phyloP scores from a whole-genome alignment of 2,113 vertebrate species.

The Lota lota region DNA sequence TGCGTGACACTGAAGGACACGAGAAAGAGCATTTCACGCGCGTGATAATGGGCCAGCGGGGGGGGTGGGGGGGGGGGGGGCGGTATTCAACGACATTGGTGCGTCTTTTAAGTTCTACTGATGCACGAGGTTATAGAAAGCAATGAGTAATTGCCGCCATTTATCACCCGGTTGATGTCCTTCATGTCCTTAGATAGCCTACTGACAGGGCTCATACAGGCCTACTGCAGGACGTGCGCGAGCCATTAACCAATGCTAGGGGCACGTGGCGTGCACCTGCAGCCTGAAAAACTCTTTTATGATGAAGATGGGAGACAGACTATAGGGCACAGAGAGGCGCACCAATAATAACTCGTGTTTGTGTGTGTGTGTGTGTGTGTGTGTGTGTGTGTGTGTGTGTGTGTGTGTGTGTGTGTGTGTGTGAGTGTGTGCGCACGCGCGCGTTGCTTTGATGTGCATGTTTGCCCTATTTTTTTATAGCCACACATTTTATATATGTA shows the following conservation, averaged over 20 bases:
- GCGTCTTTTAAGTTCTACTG: slow-evolving; percentile 50
- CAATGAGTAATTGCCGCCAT: slow-evolving; percentile 74
- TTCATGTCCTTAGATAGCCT: slow-evolving; percentile 13
- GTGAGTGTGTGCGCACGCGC: neutral
- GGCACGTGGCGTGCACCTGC: slow-evolving; percentile 79
- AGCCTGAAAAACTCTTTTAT: slow-evolving; percentile 22
- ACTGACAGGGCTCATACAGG: slow-evolving; percentile 20
- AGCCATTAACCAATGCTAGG: slow-evolving; percentile 66
- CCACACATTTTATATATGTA: too few species aligned
- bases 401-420: neutral
- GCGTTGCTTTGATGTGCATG: neutral
- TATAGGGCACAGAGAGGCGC: too few species aligned
- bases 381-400: slow-evolving; percentile 19
- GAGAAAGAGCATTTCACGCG: slow-evolving; percentile 51
- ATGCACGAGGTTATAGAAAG: slow-evolving; percentile 62
- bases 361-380: slow-evolving; percentile 24
- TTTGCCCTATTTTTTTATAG: too few species aligned
- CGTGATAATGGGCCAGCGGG: slow-evolving; percentile 58
- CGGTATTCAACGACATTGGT: slow-evolving; percentile 44
- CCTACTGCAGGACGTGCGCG: slow-evolving; percentile 24
- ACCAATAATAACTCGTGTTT: neutral
- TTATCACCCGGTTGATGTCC: slow-evolving; percentile 70
- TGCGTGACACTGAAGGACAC: slow-evolving; percentile 56
- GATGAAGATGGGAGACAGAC: neutral
- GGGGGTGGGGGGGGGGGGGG: slow-evolving; percentile 60